A percentile compares a stretch with the other conserved stretches of the same genome.
Evolutionary conservation across 2,888 invertebrate genomes (phyloP).

Genomic region (Phlogophora meticulosa): DNA sequence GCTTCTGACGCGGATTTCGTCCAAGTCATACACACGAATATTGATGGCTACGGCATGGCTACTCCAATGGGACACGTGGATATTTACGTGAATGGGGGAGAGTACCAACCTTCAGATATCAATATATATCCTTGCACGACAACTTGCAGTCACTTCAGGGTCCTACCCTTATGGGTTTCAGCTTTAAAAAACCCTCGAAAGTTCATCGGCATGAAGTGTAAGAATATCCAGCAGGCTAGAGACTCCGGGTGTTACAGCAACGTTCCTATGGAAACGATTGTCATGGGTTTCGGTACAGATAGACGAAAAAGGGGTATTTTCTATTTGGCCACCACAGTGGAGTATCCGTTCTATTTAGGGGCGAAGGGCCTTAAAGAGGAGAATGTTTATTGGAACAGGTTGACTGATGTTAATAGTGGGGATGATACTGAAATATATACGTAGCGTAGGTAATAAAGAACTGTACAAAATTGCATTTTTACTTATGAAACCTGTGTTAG

Average conservation of each 20-base stretch:
- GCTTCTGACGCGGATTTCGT: conserved; percentile 85
- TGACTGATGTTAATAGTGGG: conserved; percentile 80
- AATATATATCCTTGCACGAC: conserved; percentile 80
- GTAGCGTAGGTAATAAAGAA: conserved; percentile 66
- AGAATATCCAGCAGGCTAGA: conserved; percentile 82
- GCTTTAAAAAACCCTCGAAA: conserved; percentile 80
- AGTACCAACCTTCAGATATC: conserved; percentile 85
- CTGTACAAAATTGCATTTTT: conserved; percentile 8
- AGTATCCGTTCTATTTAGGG: conserved; percentile 83
- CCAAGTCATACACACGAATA: conserved; percentile 85
- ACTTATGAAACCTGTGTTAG: neutral
- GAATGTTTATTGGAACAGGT: conserved; percentile 79
- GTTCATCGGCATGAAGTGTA: conserved; percentile 82
- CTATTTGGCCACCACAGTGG: conserved; percentile 81
- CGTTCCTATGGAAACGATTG: conserved; percentile 75
- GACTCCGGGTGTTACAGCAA: conserved; percentile 79
- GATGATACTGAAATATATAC: conserved; percentile 82
- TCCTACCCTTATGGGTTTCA: conserved; percentile 80
- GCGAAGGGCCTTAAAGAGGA: conserved; percentile 79
- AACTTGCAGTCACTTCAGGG: conserved; percentile 86
- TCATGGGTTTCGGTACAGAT: conserved; percentile 79
- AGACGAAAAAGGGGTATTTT: conserved; percentile 79
- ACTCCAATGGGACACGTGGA: conserved; percentile 85
- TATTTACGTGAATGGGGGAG: conserved; percentile 86
- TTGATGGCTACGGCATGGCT: conserved; percentile 88